These are phyloP conservation scores for Pachyramphus minor DNA, from an alignment of 2,113 vertebrate species.

Conservation along the genomic window DNA sequence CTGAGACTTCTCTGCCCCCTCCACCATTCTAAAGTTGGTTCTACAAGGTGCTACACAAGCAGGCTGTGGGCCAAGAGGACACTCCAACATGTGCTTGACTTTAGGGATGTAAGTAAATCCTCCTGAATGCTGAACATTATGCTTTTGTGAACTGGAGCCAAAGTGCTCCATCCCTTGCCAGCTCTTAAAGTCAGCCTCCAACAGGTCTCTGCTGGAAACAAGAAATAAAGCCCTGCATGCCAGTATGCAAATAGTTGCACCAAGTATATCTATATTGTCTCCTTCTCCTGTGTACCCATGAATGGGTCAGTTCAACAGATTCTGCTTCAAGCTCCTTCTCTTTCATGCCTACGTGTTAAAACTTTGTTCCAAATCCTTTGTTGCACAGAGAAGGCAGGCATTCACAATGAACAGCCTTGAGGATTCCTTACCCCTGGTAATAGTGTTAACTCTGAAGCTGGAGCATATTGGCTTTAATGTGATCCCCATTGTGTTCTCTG, in stretches of 20 bases:
- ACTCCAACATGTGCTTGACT: neutral
- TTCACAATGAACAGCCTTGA: neutral
- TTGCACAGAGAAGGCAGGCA: neutral
- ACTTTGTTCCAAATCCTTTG: neutral
- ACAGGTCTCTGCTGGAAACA: neutral
- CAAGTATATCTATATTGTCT: neutral
- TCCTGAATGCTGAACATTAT: neutral
- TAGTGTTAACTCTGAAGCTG: neutral
- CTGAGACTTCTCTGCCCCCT: neutral
- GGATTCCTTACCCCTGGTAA: neutral
- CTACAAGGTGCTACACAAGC: neutral
- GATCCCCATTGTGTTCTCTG: neutral
- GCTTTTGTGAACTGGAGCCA: neutral
- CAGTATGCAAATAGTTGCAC: neutral
- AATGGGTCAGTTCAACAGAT: neutral
- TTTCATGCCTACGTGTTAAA: neutral
- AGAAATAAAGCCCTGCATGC: neutral
- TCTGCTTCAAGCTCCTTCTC: neutral
- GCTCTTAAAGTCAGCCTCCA: neutral
- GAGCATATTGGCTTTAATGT: neutral
- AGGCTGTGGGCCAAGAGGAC: neutral
- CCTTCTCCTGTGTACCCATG: neutral
- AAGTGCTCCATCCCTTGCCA: neutral
- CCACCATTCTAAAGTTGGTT: neutral
- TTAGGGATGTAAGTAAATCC: neutral